Conservation (phyloP, 1,140 invertebrate species). For the Drosophila gunungcola region DNA sequence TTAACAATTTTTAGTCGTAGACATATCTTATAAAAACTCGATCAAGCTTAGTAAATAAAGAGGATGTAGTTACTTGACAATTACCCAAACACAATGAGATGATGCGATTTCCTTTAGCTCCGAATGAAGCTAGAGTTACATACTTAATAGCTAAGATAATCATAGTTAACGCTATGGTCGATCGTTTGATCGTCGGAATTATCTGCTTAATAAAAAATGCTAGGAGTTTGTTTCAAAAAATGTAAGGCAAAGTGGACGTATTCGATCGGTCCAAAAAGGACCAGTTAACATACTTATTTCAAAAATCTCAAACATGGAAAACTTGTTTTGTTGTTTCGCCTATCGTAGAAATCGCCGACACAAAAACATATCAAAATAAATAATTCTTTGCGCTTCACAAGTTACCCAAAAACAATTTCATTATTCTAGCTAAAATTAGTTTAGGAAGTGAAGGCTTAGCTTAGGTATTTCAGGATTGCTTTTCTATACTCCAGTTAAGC, state of each 20-base stretch:
- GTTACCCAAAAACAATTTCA: slow-evolving; percentile 75
- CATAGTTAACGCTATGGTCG: slow-evolving; percentile 27
- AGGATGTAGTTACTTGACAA: slow-evolving; percentile 39
- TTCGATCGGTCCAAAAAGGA: slow-evolving; percentile 58
- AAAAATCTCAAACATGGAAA: slow-evolving; percentile 68
- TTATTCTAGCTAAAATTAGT: slow-evolving; percentile 80
- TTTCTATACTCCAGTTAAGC: slow-evolving; percentile 11
- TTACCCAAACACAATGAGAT: slow-evolving; percentile 40
- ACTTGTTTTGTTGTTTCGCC: slow-evolving; percentile 75
- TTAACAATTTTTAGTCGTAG: slow-evolving; percentile 65
- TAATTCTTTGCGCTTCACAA: slow-evolving; percentile 29
- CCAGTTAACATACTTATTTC: slow-evolving; percentile 46
- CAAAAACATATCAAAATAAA: slow-evolving; percentile 50
- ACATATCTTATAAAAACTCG: slow-evolving; percentile 54
- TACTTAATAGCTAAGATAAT: slow-evolving; percentile 37
- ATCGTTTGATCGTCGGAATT: slow-evolving; percentile 28
- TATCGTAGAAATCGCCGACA: slow-evolving; percentile 38
- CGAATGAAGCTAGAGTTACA: slow-evolving; percentile 21
- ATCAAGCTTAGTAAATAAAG: slow-evolving; percentile 55
- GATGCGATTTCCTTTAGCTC: slow-evolving; percentile 9
- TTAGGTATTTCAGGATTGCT: slow-evolving; percentile 3
- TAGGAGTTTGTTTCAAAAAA: slow-evolving; percentile 37
- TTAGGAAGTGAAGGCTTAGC: slow-evolving; percentile 60
- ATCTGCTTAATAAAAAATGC: slow-evolving; percentile 40
- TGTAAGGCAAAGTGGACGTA: slow-evolving; percentile 37